phyloP scores from a whole-genome alignment of 1,140 invertebrate species.

The Orchestia grillus region DNA sequence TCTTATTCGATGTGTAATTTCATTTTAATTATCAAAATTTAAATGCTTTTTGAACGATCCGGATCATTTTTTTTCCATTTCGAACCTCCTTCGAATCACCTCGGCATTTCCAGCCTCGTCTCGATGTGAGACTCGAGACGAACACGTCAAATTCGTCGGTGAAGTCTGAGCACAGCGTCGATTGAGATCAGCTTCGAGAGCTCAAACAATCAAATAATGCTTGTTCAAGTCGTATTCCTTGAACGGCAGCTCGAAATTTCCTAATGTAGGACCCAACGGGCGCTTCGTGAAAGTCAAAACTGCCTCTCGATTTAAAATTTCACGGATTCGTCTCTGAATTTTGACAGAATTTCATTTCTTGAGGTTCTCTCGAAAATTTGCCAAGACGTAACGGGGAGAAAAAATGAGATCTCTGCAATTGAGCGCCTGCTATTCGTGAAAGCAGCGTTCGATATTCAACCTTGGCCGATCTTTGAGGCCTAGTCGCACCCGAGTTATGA shows the following conservation, averaged over 20 bases:
- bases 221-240: neutral
- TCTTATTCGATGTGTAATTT: neutral
- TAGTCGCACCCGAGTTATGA: neutral
- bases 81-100: neutral
- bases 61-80: neutral
- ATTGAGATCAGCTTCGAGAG: neutral
- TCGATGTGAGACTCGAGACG: neutral
- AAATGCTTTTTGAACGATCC: neutral
- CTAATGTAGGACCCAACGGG: neutral
- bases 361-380: neutral
- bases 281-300: neutral
- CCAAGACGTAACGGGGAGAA: neutral
- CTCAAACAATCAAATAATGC: neutral
- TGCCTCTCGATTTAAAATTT: neutral
- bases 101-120: neutral
- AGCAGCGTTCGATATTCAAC: neutral
- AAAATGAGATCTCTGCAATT: no score
- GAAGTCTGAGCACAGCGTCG: neutral
- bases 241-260: neutral
- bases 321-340: neutral
- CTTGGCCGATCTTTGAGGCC: neutral
- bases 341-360: neutral
- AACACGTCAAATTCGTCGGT: neutral
- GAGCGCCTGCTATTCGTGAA: no score
- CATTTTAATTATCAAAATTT: neutral